phyloP scores from a whole-genome alignment of 2,113 vertebrate genomes.

The Saimiri boliviensis region DNA sequence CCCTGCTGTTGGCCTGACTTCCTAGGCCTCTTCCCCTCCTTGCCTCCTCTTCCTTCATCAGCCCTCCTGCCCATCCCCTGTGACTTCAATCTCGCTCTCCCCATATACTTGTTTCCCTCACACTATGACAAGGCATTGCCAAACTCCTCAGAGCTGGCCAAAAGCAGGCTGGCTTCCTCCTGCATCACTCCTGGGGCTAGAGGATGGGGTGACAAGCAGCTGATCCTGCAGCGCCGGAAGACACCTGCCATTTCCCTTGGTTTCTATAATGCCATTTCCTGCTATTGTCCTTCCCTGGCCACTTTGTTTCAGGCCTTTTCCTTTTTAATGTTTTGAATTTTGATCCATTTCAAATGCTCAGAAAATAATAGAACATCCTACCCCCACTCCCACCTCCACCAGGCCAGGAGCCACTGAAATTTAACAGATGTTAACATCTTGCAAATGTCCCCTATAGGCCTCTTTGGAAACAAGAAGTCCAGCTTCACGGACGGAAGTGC shows the following conservation, averaged over 20 bases:
- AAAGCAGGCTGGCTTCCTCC: neutral
- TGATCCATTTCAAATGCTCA: neutral
- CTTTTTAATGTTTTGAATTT: neutral
- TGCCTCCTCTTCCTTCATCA: neutral
- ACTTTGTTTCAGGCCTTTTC: neutral
- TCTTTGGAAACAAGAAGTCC: neutral
- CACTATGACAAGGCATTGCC: neutral
- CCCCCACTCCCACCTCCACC: neutral
- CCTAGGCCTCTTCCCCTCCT: neutral
- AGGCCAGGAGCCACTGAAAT: neutral
- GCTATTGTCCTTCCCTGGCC: neutral
- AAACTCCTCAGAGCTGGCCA: neutral
- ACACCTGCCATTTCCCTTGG: neutral
- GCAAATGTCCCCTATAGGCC: neutral
- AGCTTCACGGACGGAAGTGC: neutral
- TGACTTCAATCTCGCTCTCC: neutral
- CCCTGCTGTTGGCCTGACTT: neutral
- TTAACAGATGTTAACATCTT: neutral
- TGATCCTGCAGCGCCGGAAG: rapidly evolving
- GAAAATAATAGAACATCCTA: neutral
- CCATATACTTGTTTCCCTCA: neutral
- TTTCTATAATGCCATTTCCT: neutral
- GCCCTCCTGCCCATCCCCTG: neutral
- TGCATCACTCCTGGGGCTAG: neutral
- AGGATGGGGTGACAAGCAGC: neutral